Conservation (phyloP, 2,888 invertebrate genomes). For the Anarsia innoxiella region DNA sequence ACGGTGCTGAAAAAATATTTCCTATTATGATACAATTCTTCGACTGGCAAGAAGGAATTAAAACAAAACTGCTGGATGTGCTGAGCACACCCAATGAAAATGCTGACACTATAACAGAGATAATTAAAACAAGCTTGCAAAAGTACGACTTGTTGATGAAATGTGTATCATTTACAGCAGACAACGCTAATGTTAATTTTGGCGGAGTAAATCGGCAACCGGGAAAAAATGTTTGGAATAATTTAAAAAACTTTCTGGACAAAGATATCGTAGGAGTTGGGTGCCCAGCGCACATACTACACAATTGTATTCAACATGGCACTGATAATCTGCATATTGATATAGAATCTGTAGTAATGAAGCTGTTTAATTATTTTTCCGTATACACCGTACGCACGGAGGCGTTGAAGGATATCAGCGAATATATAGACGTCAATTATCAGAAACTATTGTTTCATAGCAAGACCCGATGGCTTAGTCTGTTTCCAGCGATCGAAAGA, state of each 20-base stretch:
- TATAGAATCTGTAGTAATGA: constrained; percentile 14
- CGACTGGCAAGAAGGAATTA: constrained; percentile 17
- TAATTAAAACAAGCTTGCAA: constrained; percentile 20
- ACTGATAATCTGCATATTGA: constrained; percentile 17
- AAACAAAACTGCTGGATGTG: constrained; percentile 17
- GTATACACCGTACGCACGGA: constrained; percentile 23
- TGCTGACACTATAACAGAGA: constrained; percentile 20
- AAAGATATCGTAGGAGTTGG: constrained; percentile 23
- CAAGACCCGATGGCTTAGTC: constrained; percentile 24
- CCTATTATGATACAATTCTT: constrained; percentile 22
- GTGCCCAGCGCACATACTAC: constrained; percentile 24
- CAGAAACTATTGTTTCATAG: constrained; percentile 22
- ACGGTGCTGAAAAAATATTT: constrained; percentile 20
- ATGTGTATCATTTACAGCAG: constrained; percentile 26
- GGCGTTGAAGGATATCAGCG: constrained; percentile 17
- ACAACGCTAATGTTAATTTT: constrained; percentile 35
- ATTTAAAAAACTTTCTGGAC: constrained; percentile 20
- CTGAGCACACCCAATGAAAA: constrained; percentile 9
- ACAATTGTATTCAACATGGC: constrained; percentile 22
- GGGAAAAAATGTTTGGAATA: constrained; percentile 21
- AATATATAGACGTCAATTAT: constrained; percentile 19
- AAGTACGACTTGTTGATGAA: constrained; percentile 19
- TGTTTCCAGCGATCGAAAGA: constrained; percentile 27
- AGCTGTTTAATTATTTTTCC: constrained; percentile 22
- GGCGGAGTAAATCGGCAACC: constrained; percentile 22